Conservation (phyloP, 2,797 vertebrate genomes). For the Distichodus sexfasciatus region DNA sequence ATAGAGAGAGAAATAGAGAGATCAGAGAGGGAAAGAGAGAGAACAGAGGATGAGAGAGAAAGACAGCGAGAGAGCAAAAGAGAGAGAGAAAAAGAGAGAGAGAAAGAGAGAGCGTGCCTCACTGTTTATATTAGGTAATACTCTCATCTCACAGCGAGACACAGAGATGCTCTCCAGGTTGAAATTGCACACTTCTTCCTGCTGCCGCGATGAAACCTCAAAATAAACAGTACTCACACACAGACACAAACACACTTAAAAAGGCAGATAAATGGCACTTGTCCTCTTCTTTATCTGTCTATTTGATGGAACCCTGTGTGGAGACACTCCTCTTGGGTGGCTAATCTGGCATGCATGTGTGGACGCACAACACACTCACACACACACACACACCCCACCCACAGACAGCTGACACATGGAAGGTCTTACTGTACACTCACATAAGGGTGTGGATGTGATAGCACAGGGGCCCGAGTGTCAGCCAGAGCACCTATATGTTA, state of each 20-base stretch:
- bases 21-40: no score
- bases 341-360: constrained; percentile 85
- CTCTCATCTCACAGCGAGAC: constrained; percentile 40
- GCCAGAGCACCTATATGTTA: constrained; percentile 19
- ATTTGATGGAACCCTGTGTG: constrained; percentile 68
- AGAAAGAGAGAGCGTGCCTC: constrained; percentile 1
- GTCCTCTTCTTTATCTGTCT: constrained; percentile 45
- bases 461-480: constrained; percentile 35
- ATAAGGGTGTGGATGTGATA: constrained; percentile 17
- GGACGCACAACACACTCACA: constrained; percentile 72
- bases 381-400: constrained; percentile 80
- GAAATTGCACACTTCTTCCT: constrained; percentile 19
- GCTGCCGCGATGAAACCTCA: constrained; percentile 18
- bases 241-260: constrained; percentile 45
- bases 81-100: constrained; percentile 6
- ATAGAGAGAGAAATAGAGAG: no score
- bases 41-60: no score
- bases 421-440: constrained; percentile 70
- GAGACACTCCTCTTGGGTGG: constrained; percentile 62
- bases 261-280: constrained; percentile 22
- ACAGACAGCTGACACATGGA: constrained; percentile 75
- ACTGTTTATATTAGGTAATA: constrained; percentile 37
- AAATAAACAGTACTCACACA: constrained; percentile 56
- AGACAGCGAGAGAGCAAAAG: neutral
- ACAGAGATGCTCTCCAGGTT: constrained; percentile 53